Conservation (phyloP, 2,888 invertebrate genomes). For the Ennomos fuscantarius region DNA sequence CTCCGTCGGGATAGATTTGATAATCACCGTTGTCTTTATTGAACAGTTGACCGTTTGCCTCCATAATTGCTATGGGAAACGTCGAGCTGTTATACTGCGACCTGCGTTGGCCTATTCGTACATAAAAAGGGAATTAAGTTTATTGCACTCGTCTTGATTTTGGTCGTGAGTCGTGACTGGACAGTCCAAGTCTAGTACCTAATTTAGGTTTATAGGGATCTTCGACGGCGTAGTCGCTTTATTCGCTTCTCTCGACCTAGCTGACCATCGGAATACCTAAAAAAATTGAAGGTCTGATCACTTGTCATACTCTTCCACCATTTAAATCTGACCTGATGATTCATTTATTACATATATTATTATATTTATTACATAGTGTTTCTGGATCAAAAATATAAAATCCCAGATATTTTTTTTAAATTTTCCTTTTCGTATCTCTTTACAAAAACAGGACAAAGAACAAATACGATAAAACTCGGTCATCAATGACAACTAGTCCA, state of each 20-base stretch:
- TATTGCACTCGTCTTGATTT: background rate
- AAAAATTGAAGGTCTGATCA: too few species aligned
- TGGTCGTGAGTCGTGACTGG: background rate
- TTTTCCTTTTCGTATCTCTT: conserved; percentile 4
- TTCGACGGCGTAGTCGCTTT: too few species aligned
- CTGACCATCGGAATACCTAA: too few species aligned
- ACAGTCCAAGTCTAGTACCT: too few species aligned
- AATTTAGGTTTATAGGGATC: too few species aligned
- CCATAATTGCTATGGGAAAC: conserved; percentile 20
- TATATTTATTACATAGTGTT: too few species aligned
- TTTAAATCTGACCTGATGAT: too few species aligned
- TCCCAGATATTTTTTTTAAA: background rate
- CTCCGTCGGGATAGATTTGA: conserved; percentile 38
- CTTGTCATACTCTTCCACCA: too few species aligned
- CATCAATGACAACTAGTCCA: conserved; percentile 24
- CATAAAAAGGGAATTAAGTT: background rate
- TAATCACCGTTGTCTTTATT: conserved; percentile 39
- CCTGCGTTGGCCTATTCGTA: background rate
- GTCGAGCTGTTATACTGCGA: conserved; percentile 4
- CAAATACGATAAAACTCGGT: conserved; percentile 1
- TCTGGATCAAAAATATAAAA: too few species aligned
- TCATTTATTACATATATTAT: too few species aligned
- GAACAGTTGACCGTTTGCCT: conserved; percentile 31
- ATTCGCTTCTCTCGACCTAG: too few species aligned
- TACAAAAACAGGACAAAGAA: conserved; percentile 8